These are phyloP conservation scores for Pantherophis alleghaniensis DNA, from an alignment of 2,797 vertebrate genomes.

Conservation along the genomic window DNA sequence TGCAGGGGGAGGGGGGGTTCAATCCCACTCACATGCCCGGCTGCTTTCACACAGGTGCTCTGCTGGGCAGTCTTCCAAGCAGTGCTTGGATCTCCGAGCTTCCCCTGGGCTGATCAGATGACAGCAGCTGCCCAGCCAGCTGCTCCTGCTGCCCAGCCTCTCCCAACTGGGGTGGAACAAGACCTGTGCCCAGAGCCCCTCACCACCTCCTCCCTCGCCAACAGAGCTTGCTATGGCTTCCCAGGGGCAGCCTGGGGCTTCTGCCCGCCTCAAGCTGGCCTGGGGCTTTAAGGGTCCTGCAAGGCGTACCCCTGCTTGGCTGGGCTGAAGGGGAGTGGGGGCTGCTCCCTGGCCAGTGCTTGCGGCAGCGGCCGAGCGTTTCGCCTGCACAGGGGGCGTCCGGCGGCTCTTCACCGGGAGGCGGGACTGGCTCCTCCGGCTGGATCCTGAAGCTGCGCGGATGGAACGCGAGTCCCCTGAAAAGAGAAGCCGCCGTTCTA, in stretches of 20 bases:
- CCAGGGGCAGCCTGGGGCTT: not conserved
- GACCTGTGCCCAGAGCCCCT: too few relatives aligned
- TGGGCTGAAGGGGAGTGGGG: not conserved
- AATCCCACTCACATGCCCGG: fast-evolving
- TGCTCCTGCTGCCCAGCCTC: not conserved
- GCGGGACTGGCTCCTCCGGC: not conserved
- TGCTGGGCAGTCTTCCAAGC: not conserved
- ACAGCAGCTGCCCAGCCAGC: not conserved
- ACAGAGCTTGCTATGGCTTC: not conserved
- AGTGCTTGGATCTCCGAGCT: not conserved
- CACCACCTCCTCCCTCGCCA: not conserved
- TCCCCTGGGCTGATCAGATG: not conserved
- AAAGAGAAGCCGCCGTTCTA: not conserved
- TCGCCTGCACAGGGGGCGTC: not conserved
- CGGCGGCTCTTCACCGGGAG: not conserved
- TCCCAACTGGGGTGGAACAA: not conserved
- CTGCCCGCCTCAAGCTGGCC: not conserved
- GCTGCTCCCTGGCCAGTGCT: not conserved
- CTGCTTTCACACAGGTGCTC: not conserved
- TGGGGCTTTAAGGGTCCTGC: not conserved
- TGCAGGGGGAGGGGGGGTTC: too few relatives aligned
- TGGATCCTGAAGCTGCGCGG: not conserved
- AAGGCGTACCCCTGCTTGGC: not conserved
- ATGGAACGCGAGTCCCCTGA: not conserved
- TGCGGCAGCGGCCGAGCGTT: too few relatives aligned